A percentile compares a stretch with the other conserved stretches of the same genome.
Evolutionary conservation across 2,888 invertebrate genomes (phyloP).

Genomic region (Hermaeophaga mercurialis): DNA sequence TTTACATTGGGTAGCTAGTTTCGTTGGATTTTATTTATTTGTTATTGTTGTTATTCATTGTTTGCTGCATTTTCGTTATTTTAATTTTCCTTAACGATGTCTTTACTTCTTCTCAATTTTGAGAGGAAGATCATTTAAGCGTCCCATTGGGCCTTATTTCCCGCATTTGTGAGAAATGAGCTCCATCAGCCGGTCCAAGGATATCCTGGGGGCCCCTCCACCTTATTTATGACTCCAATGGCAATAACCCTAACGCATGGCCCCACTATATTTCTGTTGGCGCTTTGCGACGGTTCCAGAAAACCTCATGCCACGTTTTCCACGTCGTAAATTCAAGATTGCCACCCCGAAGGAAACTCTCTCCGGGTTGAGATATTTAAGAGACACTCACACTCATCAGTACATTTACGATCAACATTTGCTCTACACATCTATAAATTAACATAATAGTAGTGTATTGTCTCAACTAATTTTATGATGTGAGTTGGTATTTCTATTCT

Average conservation of each 20-base stretch:
- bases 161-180: not conserved
- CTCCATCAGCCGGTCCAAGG: constrained; percentile 2
- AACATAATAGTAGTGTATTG: too few species aligned
- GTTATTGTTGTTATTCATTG: too few species aligned
- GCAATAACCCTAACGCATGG: constrained; percentile 36
- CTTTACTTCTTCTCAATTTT: too few species aligned
- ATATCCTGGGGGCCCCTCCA: constrained; percentile 29
- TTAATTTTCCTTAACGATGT: too few species aligned
- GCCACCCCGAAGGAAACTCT: constrained; percentile 20
- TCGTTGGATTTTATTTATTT: too few species aligned
- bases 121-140: not conserved
- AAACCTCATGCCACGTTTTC: constrained; percentile 15
- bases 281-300: constrained; percentile 26
- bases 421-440: too few species aligned
- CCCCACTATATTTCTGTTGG: constrained; percentile 34
- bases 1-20: too few species aligned
- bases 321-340: constrained; percentile 35
- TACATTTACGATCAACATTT: too few species aligned
- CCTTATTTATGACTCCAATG: constrained; percentile 33
- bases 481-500: too few species aligned
- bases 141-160: constrained; percentile 5
- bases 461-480: too few species aligned
- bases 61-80: too few species aligned
- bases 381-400: constrained; percentile 6
- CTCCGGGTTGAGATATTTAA: constrained; percentile 6